Conservation (phyloP, 64 coral and sea anemone species). For the Stichodactyla mertensii region DNA sequence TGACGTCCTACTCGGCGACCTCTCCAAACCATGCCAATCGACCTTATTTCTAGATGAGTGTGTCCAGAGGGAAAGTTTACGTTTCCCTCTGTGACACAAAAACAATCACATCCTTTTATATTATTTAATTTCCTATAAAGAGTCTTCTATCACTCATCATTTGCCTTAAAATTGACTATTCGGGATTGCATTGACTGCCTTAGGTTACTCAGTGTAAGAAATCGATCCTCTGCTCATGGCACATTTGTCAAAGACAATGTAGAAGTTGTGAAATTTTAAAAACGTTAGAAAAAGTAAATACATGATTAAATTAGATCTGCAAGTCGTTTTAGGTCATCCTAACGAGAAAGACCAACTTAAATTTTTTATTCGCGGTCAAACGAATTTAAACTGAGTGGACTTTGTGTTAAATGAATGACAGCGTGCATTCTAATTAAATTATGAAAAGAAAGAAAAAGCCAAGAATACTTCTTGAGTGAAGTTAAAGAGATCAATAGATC, state of each 20-base stretch:
- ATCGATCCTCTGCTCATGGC: too few relatives aligned
- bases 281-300: too few relatives aligned
- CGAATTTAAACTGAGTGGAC: background rate
- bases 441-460: too few relatives aligned
- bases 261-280: too few relatives aligned
- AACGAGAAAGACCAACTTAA: background rate
- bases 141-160: background rate
- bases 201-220: too few relatives aligned
- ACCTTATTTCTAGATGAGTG: background rate
- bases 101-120: background rate
- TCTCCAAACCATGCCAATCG: background rate
- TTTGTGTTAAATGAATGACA: too few relatives aligned
- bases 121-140: background rate
- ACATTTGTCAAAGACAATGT: too few relatives aligned
- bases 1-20: background rate
- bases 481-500: too few relatives aligned
- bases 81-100: background rate
- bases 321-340: background rate
- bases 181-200: too few relatives aligned
- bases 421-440: too few relatives aligned
- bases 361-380: background rate
- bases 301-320: background rate
- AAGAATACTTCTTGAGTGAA: too few relatives aligned
- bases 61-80: background rate
- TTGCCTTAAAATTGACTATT: too few relatives aligned